These are phyloP conservation scores for Thera britannica DNA, from an alignment of 2,888 invertebrate genomes.

Conservation along the genomic window DNA sequence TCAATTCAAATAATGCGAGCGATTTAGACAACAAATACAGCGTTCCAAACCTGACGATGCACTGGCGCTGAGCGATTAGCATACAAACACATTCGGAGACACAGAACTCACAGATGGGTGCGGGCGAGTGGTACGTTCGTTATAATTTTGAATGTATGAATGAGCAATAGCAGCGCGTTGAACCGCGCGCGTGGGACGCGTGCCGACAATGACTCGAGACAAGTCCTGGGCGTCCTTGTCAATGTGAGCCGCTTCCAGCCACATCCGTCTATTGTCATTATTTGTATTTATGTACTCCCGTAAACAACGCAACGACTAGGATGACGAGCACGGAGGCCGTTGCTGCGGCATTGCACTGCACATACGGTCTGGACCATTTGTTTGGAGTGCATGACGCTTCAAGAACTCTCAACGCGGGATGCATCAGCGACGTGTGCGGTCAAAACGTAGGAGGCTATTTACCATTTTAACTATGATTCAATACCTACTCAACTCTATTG, in stretches of 20 bases:
- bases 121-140: constrained; percentile 79
- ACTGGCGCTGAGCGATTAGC: constrained; percentile 80
- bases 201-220: constrained; percentile 79
- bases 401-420: constrained; percentile 30
- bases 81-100: constrained; percentile 81
- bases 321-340: constrained; percentile 61
- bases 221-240: constrained; percentile 84
- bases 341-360: constrained; percentile 33
- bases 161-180: constrained; percentile 78
- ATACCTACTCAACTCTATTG: constrained; percentile 39
- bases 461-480: constrained; percentile 44
- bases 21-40: constrained; percentile 82
- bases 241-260: constrained; percentile 84
- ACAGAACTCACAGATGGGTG: constrained; percentile 74
- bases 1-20: constrained; percentile 83
- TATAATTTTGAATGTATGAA: constrained; percentile 85
- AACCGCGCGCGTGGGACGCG: constrained; percentile 77
- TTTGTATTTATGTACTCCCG: constrained; percentile 80
- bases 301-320: constrained; percentile 69
- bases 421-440: constrained; percentile 61
- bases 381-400: constrained; percentile 30
- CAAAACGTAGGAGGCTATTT: constrained; percentile 62
- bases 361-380: constrained; percentile 46
- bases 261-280: constrained; percentile 84
- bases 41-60: constrained; percentile 78